Percentiles rank a stretch among this genome's conserved stretches.
Evolutionary conservation across 2,797 vertebrate species (phyloP).

Genomic region (Gymnopithys bicolor): DNA sequence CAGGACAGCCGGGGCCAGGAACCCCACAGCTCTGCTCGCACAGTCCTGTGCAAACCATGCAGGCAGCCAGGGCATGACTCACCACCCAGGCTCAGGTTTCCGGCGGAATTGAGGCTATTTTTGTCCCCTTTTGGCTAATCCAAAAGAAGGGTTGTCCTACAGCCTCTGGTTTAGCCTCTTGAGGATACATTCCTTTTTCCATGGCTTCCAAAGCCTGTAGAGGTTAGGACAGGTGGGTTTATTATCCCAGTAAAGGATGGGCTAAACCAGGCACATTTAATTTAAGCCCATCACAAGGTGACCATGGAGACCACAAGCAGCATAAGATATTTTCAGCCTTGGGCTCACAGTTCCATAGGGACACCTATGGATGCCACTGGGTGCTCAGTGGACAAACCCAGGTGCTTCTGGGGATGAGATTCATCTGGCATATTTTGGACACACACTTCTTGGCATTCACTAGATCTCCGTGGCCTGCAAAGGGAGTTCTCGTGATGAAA

Average conservation of each 20-base stretch:
- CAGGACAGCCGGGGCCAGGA: background rate
- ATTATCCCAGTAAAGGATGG: background rate
- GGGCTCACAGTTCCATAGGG: background rate
- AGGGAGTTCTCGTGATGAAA: background rate
- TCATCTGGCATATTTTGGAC: background rate
- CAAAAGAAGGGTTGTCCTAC: background rate
- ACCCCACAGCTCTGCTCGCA: background rate
- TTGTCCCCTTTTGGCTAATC: background rate
- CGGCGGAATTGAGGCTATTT: background rate
- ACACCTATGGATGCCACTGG: background rate
- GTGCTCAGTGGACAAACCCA: background rate
- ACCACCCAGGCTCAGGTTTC: background rate
- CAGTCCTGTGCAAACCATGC: background rate
- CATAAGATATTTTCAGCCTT: background rate
- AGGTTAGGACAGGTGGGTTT: background rate
- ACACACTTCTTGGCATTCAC: background rate
- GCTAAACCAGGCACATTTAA: rapidly evolving
- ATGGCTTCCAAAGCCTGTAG: background rate
- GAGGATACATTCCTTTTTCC: background rate
- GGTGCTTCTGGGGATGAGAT: background rate
- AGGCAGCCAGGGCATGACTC: background rate
- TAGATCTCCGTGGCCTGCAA: background rate
- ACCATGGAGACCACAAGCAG: background rate
- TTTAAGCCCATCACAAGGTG: background rate
- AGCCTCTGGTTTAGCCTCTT: background rate